Base-by-base conservation (phyloP, 2,888 invertebrate genomes). In the Mechanitis mazaeus region DNA sequence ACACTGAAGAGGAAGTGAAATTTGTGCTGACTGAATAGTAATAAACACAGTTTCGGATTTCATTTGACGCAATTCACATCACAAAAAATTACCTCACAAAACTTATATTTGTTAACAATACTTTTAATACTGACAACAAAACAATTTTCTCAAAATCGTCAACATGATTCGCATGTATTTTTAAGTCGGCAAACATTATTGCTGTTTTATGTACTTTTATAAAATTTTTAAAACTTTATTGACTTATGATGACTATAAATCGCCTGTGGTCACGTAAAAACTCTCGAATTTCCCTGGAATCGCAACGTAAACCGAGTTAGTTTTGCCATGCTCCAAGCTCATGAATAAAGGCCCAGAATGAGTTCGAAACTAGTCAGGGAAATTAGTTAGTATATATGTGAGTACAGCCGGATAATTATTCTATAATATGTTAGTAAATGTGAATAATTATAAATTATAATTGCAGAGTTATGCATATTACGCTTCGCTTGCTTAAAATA, bases 1-100 rank as follows among this genome's bases (percentile, higher is more conserved):
- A 73, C 77, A 71, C 80, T 79, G 38, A 45, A 28, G 12, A 11
- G 54, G 55, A 50, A 55, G 46, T 20, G 55, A 57, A 63, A 59
- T 47, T 54, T 60, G 58, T 31, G 65, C 47, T 50, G 47, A 38
- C 58, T 31, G 60, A 55, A 60, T 64, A 33, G 63, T 60, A 47
- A 63, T 63, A 45, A 54, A 55, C 46, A 56, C 45, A 46, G 50
- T 59, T 59, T 64, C 63, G 63, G 62, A 56, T 58, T 64, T 59
- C 61, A 61, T 64, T 61, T 58, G 42, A 33, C 55, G 58, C 55
- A 55, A 55, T 55, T 38, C 54, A n/a, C n/a, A 11, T 54, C n/a
- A 35, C 33, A 35, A 54, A 54, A 4, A 38, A 38, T 38, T 4
- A 6, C 7, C 3, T 42, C 9, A 42, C 9, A 42, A 9, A 42